Base-by-base conservation (phyloP, 1,140 invertebrate species). In the Tetragnatha versicolor region DNA sequence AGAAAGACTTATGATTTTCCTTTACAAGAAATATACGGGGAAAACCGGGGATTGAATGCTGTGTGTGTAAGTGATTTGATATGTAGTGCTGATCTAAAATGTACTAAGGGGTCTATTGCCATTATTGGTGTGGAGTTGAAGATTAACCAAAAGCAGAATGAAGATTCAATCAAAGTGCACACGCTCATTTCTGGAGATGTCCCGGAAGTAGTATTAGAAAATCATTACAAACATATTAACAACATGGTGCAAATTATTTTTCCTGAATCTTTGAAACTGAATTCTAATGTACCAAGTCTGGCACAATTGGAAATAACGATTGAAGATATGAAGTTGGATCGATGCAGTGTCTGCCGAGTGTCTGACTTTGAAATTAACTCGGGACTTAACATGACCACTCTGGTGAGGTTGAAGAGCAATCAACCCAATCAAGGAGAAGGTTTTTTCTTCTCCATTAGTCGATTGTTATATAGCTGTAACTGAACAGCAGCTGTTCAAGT, bases 61-160 rank as follows among this genome's bases (percentile, higher is more conserved):
- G 31, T 49, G 35, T 70, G 12, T 7, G 2, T 6, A 3, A 27
- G 27, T n/a, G 68, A 70, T 14, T 14, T 70, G 14, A 70, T 53
- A 39, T 70, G 68, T 25, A 25, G 14, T 37, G 49, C 35, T 27
- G 29, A 10, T 0, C 35, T 70, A 53, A 10, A 7, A n/a, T 37
- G 53, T 20, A n/a, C 25, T 25, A 37, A 22, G 29, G 68, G 68
- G 1, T 20, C 33, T 7, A 70, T 70, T 37, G 14, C 39, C 27
- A 27, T 70, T n/a, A 31, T 53, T 70, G 68, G 68, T 6, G 55
- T 70, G 22, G 68, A 70, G 14, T 33, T 70, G 3, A 70, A 53
- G 31, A 55, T 70, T 14, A 39, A 53, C 17, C 31, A 37, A 6
- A 70, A n/a, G 12, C 2, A 17, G 22, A 27, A 39, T 27, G 49